Conservation (phyloP, 2,113 vertebrate genomes). For the Perca fluviatilis region DNA sequence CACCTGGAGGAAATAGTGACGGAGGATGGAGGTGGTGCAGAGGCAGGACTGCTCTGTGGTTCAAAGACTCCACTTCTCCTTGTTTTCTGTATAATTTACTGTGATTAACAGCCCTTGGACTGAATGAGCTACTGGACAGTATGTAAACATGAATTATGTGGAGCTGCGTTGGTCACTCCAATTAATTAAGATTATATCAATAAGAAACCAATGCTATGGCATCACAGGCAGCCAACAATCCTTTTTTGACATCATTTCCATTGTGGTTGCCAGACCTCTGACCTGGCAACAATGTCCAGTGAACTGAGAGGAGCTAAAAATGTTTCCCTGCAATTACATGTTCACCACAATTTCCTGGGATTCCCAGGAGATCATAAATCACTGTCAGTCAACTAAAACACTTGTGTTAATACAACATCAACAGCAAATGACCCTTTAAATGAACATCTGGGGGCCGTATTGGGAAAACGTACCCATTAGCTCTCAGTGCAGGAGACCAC, state of each 20-base stretch:
- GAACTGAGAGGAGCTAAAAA: slow-evolving; percentile 56
- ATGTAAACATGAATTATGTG: slow-evolving; percentile 28
- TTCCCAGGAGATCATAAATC: slow-evolving; percentile 77
- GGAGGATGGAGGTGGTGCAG: slow-evolving; percentile 52
- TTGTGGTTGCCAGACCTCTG: slow-evolving; percentile 35
- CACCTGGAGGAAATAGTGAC: slow-evolving; percentile 71
- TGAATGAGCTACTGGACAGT: slow-evolving; percentile 12
- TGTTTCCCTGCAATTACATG: slow-evolving; percentile 65
- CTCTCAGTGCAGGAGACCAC: slow-evolving; percentile 52
- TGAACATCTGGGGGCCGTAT: slow-evolving; percentile 81
- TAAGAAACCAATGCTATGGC: background rate
- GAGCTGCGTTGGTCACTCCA: background rate
- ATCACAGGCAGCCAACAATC: slow-evolving; percentile 3
- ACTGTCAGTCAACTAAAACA: slow-evolving; percentile 71
- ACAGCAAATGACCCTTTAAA: slow-evolving; percentile 79
- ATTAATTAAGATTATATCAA: slow-evolving; percentile 2
- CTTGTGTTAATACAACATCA: slow-evolving; percentile 75
- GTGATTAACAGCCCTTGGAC: background rate
- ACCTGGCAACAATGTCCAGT: slow-evolving; percentile 44
- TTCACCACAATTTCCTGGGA: slow-evolving; percentile 65
- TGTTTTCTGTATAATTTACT: slow-evolving; percentile 22
- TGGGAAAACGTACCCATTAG: slow-evolving; percentile 48
- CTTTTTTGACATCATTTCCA: slow-evolving; percentile 3
- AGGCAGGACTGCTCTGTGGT: slow-evolving; percentile 35
- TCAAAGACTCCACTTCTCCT: slow-evolving; percentile 46